Base-by-base conservation (phyloP, 2,113 vertebrate genomes). In the Ascaphus truei region DNA sequence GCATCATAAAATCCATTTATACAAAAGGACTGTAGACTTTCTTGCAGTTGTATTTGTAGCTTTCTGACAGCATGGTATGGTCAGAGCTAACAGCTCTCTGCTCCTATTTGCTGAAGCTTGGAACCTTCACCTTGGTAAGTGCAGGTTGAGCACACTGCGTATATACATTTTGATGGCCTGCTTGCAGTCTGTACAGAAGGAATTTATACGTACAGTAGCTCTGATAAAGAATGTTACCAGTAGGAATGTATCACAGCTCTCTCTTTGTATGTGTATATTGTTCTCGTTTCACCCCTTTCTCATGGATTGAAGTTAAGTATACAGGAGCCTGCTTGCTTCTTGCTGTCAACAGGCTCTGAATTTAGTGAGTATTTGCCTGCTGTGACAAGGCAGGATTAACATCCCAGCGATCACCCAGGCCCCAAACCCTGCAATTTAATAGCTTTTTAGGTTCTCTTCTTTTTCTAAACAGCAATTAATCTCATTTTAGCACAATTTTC, bases 401-500 rank as follows among this genome's bases (percentile, higher is more conserved):
- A 95, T 96, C 90, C 93, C 90, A 91, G 90, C 88, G 90, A 92
- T 93, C 91, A 93, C 91, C 88, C 91, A 91, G 93, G 95, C 93
- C 93, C 90, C 90, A 92, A 94, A 98, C 94, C 95, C 95, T 97
- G 90, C 96, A 98, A 98, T 99, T 99, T 95, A 89, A 94, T 92
- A 92, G 91, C 92, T 93, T 92, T 93, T 93, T 93, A 93, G 85
- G 88, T 88, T 93, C 89, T 93, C 90, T 93, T 89, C 91, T 93
- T 93, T 93, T 95, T 94, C 94, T 93, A 95, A 97, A 96, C 92
- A 94, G 96, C 96, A 99, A 99, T 99, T 99, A 98, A 98, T 99
- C 95, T 98, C 95, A 97, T 99, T 99, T 97, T 99, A 96, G 96
- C 95, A 95, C 95, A 98, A 98, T 98, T 98, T 97, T 93, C 92